phyloP scores from a whole-genome alignment of 2,113 vertebrate species.

The Boulengeromyrus knoepffleri region DNA sequence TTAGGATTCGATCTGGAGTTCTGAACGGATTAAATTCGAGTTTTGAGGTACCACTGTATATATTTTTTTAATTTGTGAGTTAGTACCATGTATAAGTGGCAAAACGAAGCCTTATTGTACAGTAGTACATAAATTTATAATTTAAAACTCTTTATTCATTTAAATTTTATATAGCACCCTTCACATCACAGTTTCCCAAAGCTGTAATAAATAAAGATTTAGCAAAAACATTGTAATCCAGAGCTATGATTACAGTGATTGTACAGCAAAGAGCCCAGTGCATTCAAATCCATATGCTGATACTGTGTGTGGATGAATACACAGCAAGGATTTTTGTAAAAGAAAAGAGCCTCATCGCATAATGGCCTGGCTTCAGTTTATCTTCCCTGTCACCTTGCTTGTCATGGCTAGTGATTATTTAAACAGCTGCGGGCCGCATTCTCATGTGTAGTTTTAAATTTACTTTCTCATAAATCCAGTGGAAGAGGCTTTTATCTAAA shows the following conservation, averaged over 20 bases:
- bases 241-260: neutral
- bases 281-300: neutral
- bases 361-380: neutral
- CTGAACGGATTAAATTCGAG: no score
- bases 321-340: neutral
- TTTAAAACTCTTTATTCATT: neutral
- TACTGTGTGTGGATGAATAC: neutral
- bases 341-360: neutral
- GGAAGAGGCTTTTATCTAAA: neutral
- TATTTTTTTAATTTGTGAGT: neutral
- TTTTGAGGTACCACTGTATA: no score
- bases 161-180: neutral
- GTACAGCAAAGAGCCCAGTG: neutral
- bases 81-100: neutral
- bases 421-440: neutral
- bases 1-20: no score
- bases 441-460: neutral
- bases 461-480: neutral
- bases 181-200: neutral
- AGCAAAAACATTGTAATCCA: neutral
- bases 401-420: neutral
- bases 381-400: neutral
- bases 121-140: neutral
- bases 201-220: neutral
- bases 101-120: neutral